Base-by-base conservation (phyloP, 2,888 invertebrate genomes). In the Tenthredo amoena region DNA sequence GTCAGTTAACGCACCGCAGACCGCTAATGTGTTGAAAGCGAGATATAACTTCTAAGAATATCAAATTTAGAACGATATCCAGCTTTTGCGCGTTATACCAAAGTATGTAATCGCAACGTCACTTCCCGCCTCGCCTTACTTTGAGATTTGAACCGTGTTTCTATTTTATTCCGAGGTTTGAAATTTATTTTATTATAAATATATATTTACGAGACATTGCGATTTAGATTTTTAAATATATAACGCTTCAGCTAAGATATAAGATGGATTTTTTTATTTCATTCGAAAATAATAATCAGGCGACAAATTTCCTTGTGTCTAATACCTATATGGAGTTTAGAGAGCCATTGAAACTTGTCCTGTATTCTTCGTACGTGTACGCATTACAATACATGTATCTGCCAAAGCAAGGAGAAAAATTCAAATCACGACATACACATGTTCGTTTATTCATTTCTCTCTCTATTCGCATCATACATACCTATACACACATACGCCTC, bases 41-140 rank as follows among this genome's bases (percentile, higher is more conserved):
- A 34, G 34, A 68, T 68, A 68, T 34, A 26, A 68, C 15, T 68
- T 68, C 68, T 68, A 12, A 18, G 68, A 68, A 68, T 68, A 68
- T 68, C 34, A 68, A 68, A 68, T 68, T 68, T 68, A 68, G 68
- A 31, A 68, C 34, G 68, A 34, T 68, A 68, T 68, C 68, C 68
- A 68, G 68, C 68, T 68, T 68, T 68, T 68, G 68, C 34, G 68
- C 34, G 34, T 26, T 68, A 34, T 18, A 5, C 18, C 34, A 26
- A 31, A 18, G 68, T 68, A 68, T 34, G 34, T 68, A 68, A 34
- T 68, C 68, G 34, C 34, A 68, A 34, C 68, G 68, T 68, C 34
- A 68, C 68, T 68, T 68, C 34, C 68, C 68, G 68, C 34, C 68
- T 68, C 34, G 68, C 34, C 34, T 68, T 31, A 68, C 34, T 34